Conservation (phyloP, 1,140 invertebrate genomes). For the Caenorhabditis brenneri region DNA sequence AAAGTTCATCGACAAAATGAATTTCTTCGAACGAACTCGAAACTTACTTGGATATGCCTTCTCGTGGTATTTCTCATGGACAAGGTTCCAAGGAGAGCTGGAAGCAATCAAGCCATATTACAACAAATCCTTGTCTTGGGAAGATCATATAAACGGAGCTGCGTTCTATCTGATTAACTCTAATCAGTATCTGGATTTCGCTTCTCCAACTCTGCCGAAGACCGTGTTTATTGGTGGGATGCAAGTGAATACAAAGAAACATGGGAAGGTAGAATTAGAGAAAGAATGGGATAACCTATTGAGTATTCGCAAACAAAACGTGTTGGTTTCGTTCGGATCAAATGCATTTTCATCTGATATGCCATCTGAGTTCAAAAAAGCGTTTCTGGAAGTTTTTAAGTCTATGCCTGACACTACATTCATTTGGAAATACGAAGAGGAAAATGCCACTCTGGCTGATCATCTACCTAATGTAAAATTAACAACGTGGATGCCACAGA, state of each 20-base stretch:
- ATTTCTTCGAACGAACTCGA: neutral
- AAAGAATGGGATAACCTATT: slow-evolving; percentile 51
- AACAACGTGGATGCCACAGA: slow-evolving; percentile 56
- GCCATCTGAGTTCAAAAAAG: slow-evolving; percentile 50
- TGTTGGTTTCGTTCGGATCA: slow-evolving; percentile 57
- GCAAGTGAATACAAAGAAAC: slow-evolving; percentile 24
- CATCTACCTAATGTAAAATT: slow-evolving; percentile 47
- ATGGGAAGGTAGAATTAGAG: neutral
- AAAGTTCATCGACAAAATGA: neutral
- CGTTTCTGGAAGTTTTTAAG: neutral
- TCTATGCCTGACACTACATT: slow-evolving; percentile 52
- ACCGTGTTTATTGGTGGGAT: slow-evolving; percentile 53
- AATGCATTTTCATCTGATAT: slow-evolving; percentile 51
- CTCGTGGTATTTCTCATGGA: neutral
- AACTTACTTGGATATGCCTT: neutral
- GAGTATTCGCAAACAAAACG: slow-evolving; percentile 29
- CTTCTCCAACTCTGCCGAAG: slow-evolving; percentile 6
- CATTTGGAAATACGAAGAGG: slow-evolving; percentile 59
- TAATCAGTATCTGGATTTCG: slow-evolving; percentile 34
- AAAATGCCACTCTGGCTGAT: slow-evolving; percentile 44
- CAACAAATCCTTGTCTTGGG: neutral
- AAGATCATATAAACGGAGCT: neutral
- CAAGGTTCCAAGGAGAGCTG: slow-evolving; percentile 1
- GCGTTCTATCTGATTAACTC: slow-evolving; percentile 27
- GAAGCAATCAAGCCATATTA: neutral